phyloP scores from a whole-genome alignment of 2,797 vertebrate species.

The Lepidocolaptes lacrymiger region DNA sequence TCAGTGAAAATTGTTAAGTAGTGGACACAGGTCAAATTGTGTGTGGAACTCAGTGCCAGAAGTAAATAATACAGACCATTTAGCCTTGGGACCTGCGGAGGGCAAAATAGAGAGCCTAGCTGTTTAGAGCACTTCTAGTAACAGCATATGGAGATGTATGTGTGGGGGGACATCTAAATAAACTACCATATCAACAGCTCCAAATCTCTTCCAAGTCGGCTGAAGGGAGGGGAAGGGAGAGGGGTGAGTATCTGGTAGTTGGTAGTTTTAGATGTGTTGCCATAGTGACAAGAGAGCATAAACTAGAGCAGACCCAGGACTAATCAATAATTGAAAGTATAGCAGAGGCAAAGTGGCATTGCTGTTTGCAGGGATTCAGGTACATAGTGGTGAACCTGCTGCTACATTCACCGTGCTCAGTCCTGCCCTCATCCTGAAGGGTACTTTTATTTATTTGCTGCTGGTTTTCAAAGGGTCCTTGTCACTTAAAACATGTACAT shows the following conservation, averaged over 20 bases:
- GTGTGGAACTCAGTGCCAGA: neutral
- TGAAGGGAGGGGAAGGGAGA: neutral
- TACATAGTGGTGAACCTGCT: neutral
- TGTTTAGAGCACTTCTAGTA: neutral
- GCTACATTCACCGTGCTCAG: neutral
- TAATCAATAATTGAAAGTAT: neutral
- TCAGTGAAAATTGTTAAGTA: neutral
- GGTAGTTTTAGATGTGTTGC: neutral
- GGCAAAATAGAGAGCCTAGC: neutral
- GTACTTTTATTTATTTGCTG: neutral
- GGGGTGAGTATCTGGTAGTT: neutral
- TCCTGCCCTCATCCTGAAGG: neutral
- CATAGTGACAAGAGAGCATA: neutral
- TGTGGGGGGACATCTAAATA: neutral
- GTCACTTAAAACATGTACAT: neutral
- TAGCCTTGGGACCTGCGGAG: neutral
- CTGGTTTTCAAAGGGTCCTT: neutral
- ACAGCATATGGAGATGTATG: neutral
- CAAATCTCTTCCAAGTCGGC: neutral
- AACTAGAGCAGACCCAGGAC: neutral
- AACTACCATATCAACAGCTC: neutral
- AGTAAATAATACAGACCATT: neutral
- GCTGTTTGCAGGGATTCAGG: neutral
- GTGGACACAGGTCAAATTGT: neutral
- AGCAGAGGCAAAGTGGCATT: neutral